These are phyloP conservation scores for Eristalis tenax DNA, from an alignment of 2,888 invertebrate species.

Conservation along the genomic window DNA sequence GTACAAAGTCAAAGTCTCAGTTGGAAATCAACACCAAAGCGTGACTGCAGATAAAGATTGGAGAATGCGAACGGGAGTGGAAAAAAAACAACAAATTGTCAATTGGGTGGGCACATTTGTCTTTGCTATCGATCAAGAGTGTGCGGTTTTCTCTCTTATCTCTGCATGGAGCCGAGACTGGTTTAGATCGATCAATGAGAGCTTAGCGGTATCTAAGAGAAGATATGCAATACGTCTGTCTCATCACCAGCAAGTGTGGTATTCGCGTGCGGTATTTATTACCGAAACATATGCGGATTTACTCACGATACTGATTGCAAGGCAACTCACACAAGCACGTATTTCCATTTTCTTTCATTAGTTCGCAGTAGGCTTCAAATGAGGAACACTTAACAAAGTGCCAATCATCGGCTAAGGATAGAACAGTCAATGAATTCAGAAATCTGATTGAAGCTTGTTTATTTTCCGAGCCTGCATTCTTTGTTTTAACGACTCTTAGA, in stretches of 20 bases:
- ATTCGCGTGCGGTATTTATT: background rate
- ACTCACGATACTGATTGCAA: background rate
- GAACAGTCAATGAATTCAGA: background rate
- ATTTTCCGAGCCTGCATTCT: background rate
- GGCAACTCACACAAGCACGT: no score
- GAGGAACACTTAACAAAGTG: background rate
- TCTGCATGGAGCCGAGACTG: background rate
- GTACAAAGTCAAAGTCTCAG: slow-evolving; percentile 45
- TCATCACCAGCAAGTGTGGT: background rate
- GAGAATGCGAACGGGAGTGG: background rate
- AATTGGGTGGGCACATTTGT: background rate
- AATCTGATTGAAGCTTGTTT: background rate
- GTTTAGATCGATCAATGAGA: background rate
- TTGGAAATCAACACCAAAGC: slow-evolving; percentile 34
- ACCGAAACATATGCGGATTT: no score
- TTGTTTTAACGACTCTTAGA: background rate
- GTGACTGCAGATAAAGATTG: slow-evolving; percentile 30
- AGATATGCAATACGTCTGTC: background rate
- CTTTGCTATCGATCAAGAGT: background rate
- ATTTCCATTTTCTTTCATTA: background rate
- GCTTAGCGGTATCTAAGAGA: slow-evolving; percentile 26
- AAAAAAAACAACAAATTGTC: slow-evolving; percentile 27
- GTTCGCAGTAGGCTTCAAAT: background rate
- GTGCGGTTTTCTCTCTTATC: background rate
- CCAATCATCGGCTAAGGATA: background rate